These are phyloP conservation scores for Neodiprion lecontei DNA, from an alignment of 1,140 invertebrate genomes.

Conservation along the genomic window DNA sequence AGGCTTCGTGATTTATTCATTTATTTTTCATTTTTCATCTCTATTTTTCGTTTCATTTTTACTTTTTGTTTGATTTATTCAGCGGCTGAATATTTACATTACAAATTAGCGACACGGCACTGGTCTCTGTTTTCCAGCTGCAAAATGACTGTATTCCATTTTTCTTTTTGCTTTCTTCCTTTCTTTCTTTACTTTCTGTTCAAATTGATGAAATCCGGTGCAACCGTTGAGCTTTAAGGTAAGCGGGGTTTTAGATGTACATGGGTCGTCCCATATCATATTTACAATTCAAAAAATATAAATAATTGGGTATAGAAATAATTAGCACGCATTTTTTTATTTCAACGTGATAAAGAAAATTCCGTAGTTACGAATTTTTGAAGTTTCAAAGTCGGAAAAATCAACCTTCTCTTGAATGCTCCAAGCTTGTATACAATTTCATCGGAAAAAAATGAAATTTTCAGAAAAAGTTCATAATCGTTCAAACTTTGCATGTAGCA, in stretches of 20 bases:
- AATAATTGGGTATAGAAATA: background rate
- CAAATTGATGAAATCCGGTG: no score
- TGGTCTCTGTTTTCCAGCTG: no score
- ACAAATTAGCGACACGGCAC: slow-evolving; percentile 29
- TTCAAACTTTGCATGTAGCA: no score
- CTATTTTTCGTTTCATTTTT: background rate
- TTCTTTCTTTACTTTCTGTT: no score
- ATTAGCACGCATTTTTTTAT: background rate
- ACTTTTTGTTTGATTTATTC: slow-evolving; percentile 4
- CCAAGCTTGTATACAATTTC: no score
- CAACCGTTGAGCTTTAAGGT: no score
- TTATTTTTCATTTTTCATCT: background rate
- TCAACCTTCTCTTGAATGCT: background rate
- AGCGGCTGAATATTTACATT: slow-evolving; percentile 33
- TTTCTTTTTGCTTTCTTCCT: no score
- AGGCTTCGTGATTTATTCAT: background rate
- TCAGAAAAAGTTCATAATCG: no score
- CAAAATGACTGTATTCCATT: no score
- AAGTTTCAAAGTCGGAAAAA: background rate
- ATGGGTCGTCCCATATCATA: background rate
- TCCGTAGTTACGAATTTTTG: background rate
- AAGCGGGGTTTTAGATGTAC: background rate
- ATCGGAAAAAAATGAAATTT: no score
- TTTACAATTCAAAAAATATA: background rate
- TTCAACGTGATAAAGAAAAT: background rate